Percentiles rank a stretch among this genome's conserved stretches.
Conservation (phyloP, 2,888 invertebrate genomes). For the Osedax fenrisi region DNA sequence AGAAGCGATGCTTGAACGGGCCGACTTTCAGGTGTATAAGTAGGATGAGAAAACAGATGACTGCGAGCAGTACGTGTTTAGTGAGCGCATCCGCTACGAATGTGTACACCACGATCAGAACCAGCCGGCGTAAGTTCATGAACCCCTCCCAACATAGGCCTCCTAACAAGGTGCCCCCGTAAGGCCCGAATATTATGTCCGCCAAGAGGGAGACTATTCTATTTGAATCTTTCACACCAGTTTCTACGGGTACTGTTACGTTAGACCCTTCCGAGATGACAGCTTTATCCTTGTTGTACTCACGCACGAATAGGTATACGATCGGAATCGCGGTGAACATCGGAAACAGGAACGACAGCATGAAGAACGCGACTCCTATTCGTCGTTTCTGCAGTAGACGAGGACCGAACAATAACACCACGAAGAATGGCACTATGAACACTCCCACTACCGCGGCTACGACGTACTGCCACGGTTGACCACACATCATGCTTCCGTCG, state of each 20-base stretch:
- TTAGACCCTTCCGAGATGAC: background rate
- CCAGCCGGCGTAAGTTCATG: slow-evolving; percentile 30
- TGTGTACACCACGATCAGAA: slow-evolving; percentile 13
- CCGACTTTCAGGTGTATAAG: slow-evolving; percentile 21
- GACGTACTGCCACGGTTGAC: slow-evolving; percentile 32
- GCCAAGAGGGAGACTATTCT: background rate
- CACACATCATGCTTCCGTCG: slow-evolving; percentile 31
- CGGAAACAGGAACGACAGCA: slow-evolving; percentile 24
- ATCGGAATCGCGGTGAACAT: slow-evolving; percentile 23
- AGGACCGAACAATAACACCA: slow-evolving; percentile 29
- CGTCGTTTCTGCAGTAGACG: slow-evolving; percentile 16
- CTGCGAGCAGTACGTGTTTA: slow-evolving; percentile 15
- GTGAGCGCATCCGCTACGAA: slow-evolving; percentile 22
- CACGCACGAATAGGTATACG: background rate
- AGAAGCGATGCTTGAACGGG: slow-evolving; percentile 26
- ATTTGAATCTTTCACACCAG: background rate
- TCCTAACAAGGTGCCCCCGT: slow-evolving; percentile 6
- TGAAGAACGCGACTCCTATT: slow-evolving; percentile 8
- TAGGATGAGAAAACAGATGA: slow-evolving; percentile 21
- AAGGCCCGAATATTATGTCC: slow-evolving; percentile 26
- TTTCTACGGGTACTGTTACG: background rate
- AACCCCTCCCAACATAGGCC: slow-evolving; percentile 34
- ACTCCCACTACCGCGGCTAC: slow-evolving; percentile 20
- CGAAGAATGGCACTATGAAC: slow-evolving; percentile 32
- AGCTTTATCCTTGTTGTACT: background rate